Evolutionary conservation across 2,888 invertebrate genomes (phyloP), one percentile per base, ranked within the genome.

Genomic region (Mesodorylaimus sp.): DNA sequence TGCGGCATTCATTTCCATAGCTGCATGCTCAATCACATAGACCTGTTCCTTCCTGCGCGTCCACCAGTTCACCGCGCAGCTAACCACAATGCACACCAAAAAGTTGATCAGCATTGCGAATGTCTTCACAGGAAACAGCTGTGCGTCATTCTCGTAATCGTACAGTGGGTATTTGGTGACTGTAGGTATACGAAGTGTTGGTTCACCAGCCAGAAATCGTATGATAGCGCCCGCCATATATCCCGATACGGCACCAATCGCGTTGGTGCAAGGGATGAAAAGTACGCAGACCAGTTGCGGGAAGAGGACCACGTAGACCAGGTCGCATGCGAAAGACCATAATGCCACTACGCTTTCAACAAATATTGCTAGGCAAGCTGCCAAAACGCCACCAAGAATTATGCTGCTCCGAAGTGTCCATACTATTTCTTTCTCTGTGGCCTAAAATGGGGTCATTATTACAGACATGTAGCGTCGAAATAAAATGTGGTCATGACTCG

Each of bases 241-340:
- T 24, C 61, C 44, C 10, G 44, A 10, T 26, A 44, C 5, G 26
- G 7, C 7, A 5, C 44, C 44, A 25, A 24, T 16, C 25, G 19
- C 5, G 7, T 25, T 26, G 7, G 25, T 23, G 26, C 7, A 44
- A 44, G 41, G 41, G 21, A 7, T 19, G 21, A 16, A 91, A 24
- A 97, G 88, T 60, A 95, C 93, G 80, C 89, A 89, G 60, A 93
- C 76, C 23, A 97, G 78, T 72, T 91, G 97, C 0, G 97, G 95
- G 71, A 97, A 97, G 59, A 97, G 78, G 66, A 97, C 88, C 59
- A 93, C 91, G 75, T 93, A 97, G 57, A 97, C 93, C 66, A 97
- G 75, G 72, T 97, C 97, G 42, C 93, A 91, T 72, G 93, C 95
- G 79, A 97, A 83, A 55, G 88, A 89, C 93, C 93, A 97, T 52